phyloP scores from a whole-genome alignment of 2,113 vertebrate species.

The Cyanocitta stelleri region DNA sequence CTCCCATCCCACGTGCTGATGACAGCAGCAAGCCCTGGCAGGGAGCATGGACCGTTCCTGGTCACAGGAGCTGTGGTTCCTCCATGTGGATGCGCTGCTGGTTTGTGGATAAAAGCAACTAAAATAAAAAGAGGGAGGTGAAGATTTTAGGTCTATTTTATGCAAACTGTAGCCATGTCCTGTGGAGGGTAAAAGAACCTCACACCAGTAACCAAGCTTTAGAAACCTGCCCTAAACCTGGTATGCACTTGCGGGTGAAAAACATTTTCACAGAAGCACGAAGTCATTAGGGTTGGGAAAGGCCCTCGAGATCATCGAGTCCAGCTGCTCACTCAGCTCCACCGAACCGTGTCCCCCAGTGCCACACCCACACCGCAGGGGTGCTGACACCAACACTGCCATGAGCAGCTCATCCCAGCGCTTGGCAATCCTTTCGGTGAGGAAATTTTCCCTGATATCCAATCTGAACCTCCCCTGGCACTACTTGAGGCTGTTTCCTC shows the following conservation, averaged over 20 bases:
- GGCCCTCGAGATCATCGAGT: fast-evolving
- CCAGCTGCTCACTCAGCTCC: not conserved
- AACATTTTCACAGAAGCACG: not conserved
- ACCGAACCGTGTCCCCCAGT: fast-evolving
- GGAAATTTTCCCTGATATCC: not conserved
- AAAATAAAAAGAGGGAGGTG: not conserved
- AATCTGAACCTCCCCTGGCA: not conserved
- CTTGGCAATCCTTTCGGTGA: not conserved
- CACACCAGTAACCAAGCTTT: too few relatives aligned
- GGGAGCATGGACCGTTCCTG: not conserved
- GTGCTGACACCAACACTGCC: not conserved
- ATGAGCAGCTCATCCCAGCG: not conserved
- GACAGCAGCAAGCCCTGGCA: not conserved
- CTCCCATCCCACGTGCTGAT: not conserved
- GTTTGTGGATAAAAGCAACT: not conserved
- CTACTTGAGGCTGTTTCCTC: not conserved
- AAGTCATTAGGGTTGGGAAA: not conserved
- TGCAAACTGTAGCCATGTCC: not conserved
- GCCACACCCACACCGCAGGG: not conserved
- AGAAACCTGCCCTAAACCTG: not conserved
- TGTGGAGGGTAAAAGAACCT: not conserved
- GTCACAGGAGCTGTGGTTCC: not conserved
- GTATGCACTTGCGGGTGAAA: not conserved
- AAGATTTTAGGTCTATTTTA: not conserved
- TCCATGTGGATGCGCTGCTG: fast-evolving